phyloP scores from a whole-genome alignment of 1,140 invertebrate genomes.

The Diorhabda elongata region DNA sequence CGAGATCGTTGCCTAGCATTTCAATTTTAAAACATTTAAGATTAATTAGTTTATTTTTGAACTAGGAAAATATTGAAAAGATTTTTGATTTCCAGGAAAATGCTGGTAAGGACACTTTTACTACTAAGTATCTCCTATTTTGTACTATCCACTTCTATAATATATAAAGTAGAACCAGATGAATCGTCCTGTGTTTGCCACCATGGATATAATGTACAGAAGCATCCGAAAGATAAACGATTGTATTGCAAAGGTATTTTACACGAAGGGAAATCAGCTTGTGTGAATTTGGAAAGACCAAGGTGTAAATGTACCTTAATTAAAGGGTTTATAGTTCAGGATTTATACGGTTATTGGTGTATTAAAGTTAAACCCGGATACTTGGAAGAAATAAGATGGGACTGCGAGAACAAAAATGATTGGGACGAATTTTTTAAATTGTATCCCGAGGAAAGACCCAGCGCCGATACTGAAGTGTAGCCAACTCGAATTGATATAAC shows the following conservation, averaged over 20 bases:
- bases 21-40: too few relatives aligned
- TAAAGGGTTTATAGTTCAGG: neutral
- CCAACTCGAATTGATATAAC: neutral
- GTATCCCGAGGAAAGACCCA: conserved; percentile 13
- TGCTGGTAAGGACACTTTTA: too few relatives aligned
- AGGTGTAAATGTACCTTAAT: neutral
- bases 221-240: neutral
- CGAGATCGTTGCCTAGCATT: too few relatives aligned
- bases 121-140: too few relatives aligned
- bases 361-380: neutral
- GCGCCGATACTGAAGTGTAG: neutral
- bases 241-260: neutral
- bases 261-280: neutral
- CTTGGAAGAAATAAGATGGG: conserved; percentile 15
- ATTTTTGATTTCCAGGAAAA: too few relatives aligned
- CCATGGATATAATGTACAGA: neutral
- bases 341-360: neutral
- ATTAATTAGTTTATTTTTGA: too few relatives aligned
- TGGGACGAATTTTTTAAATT: conserved; percentile 10
- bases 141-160: neutral
- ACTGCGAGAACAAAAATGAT: conserved; percentile 16
- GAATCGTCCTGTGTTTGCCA: neutral
- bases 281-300: neutral
- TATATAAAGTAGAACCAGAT: neutral
- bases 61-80: too few relatives aligned